These are phyloP conservation scores for Pseudomyrmex cubaensis DNA, from an alignment of 1,140 invertebrate species.

Conservation along the genomic window DNA sequence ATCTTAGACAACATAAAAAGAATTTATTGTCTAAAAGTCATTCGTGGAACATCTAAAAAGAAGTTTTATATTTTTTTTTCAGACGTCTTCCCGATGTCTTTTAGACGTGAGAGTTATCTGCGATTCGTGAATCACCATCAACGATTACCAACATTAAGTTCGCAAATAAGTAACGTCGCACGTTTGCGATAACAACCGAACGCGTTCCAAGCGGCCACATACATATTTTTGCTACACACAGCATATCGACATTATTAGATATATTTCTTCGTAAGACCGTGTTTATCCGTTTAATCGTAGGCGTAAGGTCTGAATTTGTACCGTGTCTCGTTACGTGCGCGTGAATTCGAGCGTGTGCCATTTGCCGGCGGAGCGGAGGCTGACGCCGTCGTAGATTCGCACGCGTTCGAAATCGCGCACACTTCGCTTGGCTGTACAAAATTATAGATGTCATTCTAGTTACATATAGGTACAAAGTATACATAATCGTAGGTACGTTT, in stretches of 20 bases:
- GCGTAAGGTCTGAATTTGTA: conserved; percentile 84
- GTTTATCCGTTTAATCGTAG: conserved; percentile 66
- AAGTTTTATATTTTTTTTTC: too few relatives aligned
- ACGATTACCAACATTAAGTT: conserved; percentile 19
- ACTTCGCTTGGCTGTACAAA: conserved; percentile 73
- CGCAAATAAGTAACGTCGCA: neutral
- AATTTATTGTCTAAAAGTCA: too few relatives aligned
- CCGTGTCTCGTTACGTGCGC: conserved; percentile 77
- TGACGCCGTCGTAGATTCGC: neutral
- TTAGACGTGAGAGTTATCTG: neutral
- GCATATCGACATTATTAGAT: conserved; percentile 65
- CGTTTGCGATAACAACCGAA: conserved; percentile 20
- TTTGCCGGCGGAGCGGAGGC: neutral
- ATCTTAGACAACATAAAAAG: too few relatives aligned
- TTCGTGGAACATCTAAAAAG: too few relatives aligned
- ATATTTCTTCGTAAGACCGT: conserved; percentile 53
- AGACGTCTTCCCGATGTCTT: too few relatives aligned
- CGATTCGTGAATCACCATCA: neutral
- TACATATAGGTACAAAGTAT: conserved; percentile 71
- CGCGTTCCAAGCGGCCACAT: conserved; percentile 50
- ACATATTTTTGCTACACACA: conserved; percentile 21
- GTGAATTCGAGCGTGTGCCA: conserved; percentile 24
- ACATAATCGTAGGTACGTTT: conserved; percentile 62
- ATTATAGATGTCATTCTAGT: conserved; percentile 67
- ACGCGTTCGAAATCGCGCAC: conserved; percentile 52